Conservation (phyloP, 2,797 vertebrate genomes). For the Scleropages formosus region DNA sequence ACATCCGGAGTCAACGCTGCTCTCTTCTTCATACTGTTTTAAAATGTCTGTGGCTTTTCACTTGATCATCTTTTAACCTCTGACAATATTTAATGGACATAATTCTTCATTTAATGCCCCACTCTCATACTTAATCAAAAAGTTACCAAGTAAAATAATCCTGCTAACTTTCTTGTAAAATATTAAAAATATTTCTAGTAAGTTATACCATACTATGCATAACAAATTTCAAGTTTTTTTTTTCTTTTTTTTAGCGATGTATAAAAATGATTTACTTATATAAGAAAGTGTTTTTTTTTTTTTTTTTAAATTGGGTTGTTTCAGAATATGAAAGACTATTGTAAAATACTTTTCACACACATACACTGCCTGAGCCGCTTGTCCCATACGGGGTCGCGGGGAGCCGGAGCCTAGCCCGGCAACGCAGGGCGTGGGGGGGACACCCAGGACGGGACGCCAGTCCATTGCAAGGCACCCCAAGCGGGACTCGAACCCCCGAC, state of each 20-base stretch:
- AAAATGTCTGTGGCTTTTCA: not conserved
- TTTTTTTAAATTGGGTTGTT: not conserved
- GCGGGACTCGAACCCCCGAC: no score
- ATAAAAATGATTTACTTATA: not conserved
- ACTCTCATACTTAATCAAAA: not conserved
- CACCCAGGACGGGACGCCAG: no score
- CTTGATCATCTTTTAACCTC: constrained; percentile 26
- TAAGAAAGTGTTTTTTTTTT: not conserved
- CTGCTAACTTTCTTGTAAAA: constrained; percentile 25
- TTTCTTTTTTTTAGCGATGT: not conserved
- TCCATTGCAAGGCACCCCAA: no score
- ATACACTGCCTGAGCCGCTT: no score
- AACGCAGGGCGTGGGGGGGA: no score
- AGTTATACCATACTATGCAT: not conserved
- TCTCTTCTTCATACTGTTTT: no score
- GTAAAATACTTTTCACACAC: not conserved
- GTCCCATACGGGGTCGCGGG: no score
- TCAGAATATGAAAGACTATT: not conserved
- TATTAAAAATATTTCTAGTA: not conserved
- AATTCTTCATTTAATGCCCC: constrained; percentile 8
- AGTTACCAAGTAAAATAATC: constrained; percentile 46
- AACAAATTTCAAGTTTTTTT: not conserved
- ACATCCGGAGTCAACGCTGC: no score
- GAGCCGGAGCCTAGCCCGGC: no score
- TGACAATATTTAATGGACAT: constrained; percentile 11